Base-by-base conservation (phyloP, 1,140 invertebrate species). In the Drosophila truncata region DNA sequence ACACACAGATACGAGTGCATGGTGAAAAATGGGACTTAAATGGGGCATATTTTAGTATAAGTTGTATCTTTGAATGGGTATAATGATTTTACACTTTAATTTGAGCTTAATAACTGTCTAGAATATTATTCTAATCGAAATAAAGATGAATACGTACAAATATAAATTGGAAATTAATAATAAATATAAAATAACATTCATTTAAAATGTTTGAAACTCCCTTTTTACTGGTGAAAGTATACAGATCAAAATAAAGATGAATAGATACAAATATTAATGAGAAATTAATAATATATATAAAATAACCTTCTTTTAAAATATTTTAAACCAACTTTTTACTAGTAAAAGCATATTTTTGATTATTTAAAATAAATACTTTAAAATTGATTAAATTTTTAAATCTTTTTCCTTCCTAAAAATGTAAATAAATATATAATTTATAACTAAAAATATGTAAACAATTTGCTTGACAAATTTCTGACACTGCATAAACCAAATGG, bases 1-100 rank as follows among this genome's bases (percentile, higher is more conserved):
- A 44, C 14, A 31, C 20, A 29, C 16, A 55, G 33, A n/a, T 62
- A 18, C 57, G n/a, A n/a, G n/a, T n/a, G n/a, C n/a, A 64, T 10
- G n/a, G 62, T 14, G 18, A 42, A 8, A 59, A 59, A 59, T 27
- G 33, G 8, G 1, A 13, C 4, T 20, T 11, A n/a, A 59, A 54
- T 54, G 50, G 31, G 18, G 18, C 50, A 23, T 23, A 23, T 35
- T 35, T 52, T 33, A 7, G 25, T 25, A 35, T 11, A 29, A 29
- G 10, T 42, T 31, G 18, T 6, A 59, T 46, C 0, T 57, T 25
- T 4, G 7, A 16, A 8, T 3, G 2, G 1, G 0, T 3, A 13
- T 50, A 0, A 44, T 14, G 6, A 18, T 31, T 31, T 31, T 18
- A 50, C 10, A 49, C 16, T n/a, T 49, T n/a, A n/a, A 42, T 42